These are phyloP conservation scores for Larimichthys polyactis DNA, from an alignment of 2,113 vertebrate genomes.

Conservation along the genomic window DNA sequence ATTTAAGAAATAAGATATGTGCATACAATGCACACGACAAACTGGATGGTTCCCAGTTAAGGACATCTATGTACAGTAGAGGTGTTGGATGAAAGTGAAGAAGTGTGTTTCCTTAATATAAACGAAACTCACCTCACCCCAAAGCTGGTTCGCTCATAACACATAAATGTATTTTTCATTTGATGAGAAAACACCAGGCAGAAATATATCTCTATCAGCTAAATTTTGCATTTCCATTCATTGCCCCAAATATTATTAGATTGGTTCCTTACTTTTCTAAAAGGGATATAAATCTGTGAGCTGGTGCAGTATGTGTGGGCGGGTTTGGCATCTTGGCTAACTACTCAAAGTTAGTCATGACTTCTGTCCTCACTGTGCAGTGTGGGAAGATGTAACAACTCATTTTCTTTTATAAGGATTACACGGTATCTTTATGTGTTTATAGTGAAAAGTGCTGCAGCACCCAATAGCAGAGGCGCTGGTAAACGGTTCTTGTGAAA, in stretches of 20 bases:
- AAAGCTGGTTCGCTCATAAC: neutral
- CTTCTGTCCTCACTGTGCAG: conserved; percentile 51
- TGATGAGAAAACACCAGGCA: neutral
- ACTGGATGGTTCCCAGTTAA: neutral
- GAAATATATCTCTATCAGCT: neutral
- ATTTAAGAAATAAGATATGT: neutral
- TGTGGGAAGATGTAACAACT: conserved; percentile 64
- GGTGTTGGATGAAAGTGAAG: neutral
- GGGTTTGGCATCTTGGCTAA: conserved; percentile 54
- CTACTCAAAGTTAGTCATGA: conserved; percentile 69
- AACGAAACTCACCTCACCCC: neutral
- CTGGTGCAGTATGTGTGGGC: conserved; percentile 56
- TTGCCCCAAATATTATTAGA: conserved; percentile 28
- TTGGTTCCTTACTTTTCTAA: conserved; percentile 8
- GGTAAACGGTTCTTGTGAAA: conserved; percentile 26
- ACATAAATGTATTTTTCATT: neutral
- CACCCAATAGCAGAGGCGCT: neutral
- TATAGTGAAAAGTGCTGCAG: conserved; percentile 12
- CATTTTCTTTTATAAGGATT: conserved; percentile 38
- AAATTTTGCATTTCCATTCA: conserved; percentile 9
- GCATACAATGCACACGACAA: neutral
- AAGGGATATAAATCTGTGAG: conserved; percentile 25
- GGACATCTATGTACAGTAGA: neutral
- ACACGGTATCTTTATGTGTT: conserved; percentile 18
- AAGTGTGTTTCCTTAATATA: too few relatives aligned